Percentiles rank a stretch among this genome's conserved stretches.
Evolutionary conservation across 2,113 vertebrate genomes (phyloP).

Genomic region (Zosterops hypoxanthus): DNA sequence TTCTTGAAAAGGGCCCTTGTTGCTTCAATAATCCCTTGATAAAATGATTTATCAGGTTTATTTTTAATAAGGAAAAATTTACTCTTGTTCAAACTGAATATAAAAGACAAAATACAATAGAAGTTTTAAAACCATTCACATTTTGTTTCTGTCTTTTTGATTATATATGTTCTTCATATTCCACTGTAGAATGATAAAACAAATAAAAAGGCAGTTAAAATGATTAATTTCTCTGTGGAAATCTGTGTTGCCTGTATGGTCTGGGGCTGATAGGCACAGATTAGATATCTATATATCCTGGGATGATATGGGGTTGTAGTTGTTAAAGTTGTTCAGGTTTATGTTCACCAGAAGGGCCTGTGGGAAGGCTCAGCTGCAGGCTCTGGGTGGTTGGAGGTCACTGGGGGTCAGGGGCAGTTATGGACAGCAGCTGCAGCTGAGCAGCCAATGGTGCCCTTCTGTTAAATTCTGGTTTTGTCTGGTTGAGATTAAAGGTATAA

Average conservation of each 20-base stretch:
- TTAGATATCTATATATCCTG: background rate
- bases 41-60: background rate
- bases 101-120: background rate
- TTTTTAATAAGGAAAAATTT: background rate
- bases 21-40: background rate
- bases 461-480: background rate
- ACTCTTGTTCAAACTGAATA: background rate
- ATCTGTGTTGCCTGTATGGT: background rate
- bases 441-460: background rate
- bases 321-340: background rate
- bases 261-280: background rate
- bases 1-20: background rate
- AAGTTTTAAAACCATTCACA: background rate
- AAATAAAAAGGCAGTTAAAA: background rate
- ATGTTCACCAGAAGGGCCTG: background rate
- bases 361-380: background rate
- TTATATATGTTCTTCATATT: background rate
- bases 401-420: background rate
- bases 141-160: background rate
- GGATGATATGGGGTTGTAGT: too few relatives aligned
- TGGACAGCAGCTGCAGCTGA: background rate
- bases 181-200: background rate
- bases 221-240: background rate
- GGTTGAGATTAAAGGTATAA: background rate
- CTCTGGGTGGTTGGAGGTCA: background rate